phyloP scores from a whole-genome alignment of 2,113 vertebrate genomes.

The Mobula birostris region DNA sequence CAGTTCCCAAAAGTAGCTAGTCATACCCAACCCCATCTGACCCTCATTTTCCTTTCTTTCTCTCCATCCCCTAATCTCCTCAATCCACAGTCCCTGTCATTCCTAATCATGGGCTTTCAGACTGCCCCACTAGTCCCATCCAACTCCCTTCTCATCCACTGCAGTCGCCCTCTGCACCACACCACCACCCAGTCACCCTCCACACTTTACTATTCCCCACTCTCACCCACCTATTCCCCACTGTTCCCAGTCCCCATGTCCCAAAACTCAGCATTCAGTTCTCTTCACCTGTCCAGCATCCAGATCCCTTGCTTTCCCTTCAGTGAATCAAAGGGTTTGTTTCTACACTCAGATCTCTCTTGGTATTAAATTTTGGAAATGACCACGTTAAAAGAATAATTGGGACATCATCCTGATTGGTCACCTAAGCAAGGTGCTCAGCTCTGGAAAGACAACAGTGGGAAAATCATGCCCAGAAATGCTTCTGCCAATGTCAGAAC shows the following conservation, averaged over 20 bases:
- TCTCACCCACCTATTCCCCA: neutral
- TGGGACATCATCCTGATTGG: neutral
- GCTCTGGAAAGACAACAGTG: neutral
- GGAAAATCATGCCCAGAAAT: neutral
- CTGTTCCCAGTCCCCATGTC: too few relatives aligned
- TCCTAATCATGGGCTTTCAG: too few relatives aligned
- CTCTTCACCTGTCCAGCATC: neutral
- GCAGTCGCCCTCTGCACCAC: neutral
- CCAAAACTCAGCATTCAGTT: neutral
- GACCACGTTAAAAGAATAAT: neutral
- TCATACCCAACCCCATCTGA: neutral
- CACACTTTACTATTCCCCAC: too few relatives aligned
- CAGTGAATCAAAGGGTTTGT: neutral
- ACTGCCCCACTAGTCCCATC: too few relatives aligned
- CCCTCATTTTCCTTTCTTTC: too few relatives aligned
- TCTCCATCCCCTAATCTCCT: neutral
- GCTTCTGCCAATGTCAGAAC: too few relatives aligned
- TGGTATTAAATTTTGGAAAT: neutral
- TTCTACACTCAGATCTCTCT: neutral
- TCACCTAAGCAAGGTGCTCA: neutral
- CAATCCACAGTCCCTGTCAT: too few relatives aligned
- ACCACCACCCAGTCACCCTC: too few relatives aligned
- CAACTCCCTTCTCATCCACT: too few relatives aligned
- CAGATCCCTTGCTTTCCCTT: neutral
- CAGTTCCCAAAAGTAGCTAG: neutral